These are phyloP conservation scores for Bombylius discolor DNA, from an alignment of 2,888 invertebrate species.

Conservation along the genomic window DNA sequence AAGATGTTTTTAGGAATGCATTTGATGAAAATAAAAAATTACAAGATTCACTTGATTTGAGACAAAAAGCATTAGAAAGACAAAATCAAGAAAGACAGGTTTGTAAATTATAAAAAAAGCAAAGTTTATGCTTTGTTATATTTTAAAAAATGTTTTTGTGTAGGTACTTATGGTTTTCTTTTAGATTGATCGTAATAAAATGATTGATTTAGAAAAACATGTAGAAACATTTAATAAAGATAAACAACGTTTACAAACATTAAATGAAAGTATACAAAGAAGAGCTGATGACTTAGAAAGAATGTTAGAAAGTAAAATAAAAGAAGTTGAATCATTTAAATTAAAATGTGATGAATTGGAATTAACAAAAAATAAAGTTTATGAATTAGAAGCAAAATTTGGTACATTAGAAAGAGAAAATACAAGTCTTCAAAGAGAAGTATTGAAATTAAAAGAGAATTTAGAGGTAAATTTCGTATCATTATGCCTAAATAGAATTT, in stretches of 20 bases:
- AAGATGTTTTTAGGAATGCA: constrained; percentile 68
- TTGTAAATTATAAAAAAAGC: background rate
- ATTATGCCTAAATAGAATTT: no score
- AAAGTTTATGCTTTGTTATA: background rate
- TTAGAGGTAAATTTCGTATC: constrained; percentile 44
- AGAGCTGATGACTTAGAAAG: constrained; percentile 68
- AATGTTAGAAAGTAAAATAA: constrained; percentile 40
- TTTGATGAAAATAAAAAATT: constrained; percentile 73
- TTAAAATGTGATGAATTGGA: constrained; percentile 48
- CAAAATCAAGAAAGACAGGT: constrained; percentile 47
- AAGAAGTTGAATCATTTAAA: constrained; percentile 45
- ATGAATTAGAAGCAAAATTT: constrained; percentile 59
- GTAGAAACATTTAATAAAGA: constrained; percentile 65
- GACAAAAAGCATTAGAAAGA: constrained; percentile 53
- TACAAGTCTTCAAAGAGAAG: constrained; percentile 61
- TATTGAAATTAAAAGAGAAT: constrained; percentile 61
- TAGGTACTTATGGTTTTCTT: background rate
- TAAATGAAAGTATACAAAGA: constrained; percentile 69
- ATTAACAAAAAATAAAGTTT: constrained; percentile 49
- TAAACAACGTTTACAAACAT: constrained; percentile 68
- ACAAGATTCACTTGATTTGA: constrained; percentile 63
- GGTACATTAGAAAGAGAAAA: constrained; percentile 63
- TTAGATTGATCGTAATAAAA: constrained; percentile 50
- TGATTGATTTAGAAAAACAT: constrained; percentile 60
- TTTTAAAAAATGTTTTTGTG: background rate